Percentiles rank a stretch among this genome's conserved stretches.
These are phyloP conservation scores for Plebejus melissa DNA, from an alignment of 2,888 invertebrate species.

Conservation along the genomic window DNA sequence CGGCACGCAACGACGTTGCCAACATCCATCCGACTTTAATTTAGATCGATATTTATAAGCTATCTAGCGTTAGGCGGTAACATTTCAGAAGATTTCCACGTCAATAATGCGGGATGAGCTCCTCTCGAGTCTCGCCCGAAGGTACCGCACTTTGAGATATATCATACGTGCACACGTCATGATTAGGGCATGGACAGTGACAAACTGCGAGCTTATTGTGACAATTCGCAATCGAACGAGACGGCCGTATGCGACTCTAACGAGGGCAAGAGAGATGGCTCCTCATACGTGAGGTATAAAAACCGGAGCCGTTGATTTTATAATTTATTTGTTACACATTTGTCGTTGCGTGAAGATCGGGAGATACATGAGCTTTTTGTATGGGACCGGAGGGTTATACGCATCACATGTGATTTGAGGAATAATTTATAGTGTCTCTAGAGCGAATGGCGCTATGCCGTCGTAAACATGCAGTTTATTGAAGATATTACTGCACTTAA, in stretches of 20 bases:
- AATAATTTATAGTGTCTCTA: conserved; percentile 75
- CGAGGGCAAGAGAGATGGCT: conserved; percentile 48
- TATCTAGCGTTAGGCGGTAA: conserved; percentile 12
- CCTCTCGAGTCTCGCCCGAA: conserved; percentile 47
- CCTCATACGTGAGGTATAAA: conserved; percentile 63
- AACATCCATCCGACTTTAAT: conserved; percentile 19
- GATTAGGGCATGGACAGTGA: conserved; percentile 66
- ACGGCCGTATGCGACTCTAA: conserved; percentile 43
- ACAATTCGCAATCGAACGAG: conserved; percentile 56
- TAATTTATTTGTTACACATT: conserved; percentile 80
- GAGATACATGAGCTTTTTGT: conserved; percentile 77
- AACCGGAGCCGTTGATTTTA: conserved; percentile 74
- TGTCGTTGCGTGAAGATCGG: conserved; percentile 78
- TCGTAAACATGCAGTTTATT: conserved; percentile 58
- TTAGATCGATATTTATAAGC: conserved; percentile 28
- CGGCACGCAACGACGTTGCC: conserved; percentile 20
- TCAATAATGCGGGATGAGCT: conserved; percentile 42
- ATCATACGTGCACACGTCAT: conserved; percentile 62
- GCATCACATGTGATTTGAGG: conserved; percentile 75
- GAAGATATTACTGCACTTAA: conserved; percentile 46
- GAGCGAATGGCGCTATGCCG: conserved; percentile 61
- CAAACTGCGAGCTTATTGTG: conserved; percentile 60
- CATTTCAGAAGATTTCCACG: conserved; percentile 26
- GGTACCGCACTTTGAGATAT: conserved; percentile 38
- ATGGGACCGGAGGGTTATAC: conserved; percentile 64